Percentiles rank a stretch among this genome's conserved stretches.
Conservation (phyloP, 2,888 invertebrate genomes). For the Cylloceria caligata region DNA sequence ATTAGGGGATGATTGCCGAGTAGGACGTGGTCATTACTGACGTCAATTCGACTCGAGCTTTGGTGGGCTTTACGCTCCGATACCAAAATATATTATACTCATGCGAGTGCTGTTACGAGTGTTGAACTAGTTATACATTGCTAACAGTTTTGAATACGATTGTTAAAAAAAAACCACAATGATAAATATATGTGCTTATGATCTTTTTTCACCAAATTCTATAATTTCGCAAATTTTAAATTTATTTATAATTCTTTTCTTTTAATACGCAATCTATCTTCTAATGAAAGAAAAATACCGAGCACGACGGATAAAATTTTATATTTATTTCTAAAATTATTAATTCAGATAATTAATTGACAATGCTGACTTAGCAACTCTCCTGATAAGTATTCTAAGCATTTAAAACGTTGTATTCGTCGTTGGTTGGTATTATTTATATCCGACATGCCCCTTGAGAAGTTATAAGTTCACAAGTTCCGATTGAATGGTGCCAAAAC, state of each 20-base stretch:
- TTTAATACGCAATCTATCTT: not conserved
- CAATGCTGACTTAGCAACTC: too few relatives aligned
- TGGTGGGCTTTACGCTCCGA: slow-evolving; percentile 58
- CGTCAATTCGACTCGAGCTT: slow-evolving; percentile 71
- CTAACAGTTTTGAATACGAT: not conserved
- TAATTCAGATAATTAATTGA: not conserved
- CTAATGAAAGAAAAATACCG: not conserved
- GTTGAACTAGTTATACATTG: slow-evolving; percentile 1
- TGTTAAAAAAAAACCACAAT: not conserved
- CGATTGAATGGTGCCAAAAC: slow-evolving; percentile 67
- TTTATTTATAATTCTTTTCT: not conserved
- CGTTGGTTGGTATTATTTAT: slow-evolving; percentile 64
- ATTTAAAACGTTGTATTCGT: slow-evolving; percentile 19
- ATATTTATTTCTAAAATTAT: too few relatives aligned
- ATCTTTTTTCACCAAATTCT: not conserved
- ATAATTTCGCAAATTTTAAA: not conserved
- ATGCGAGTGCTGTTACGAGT: slow-evolving; percentile 36
- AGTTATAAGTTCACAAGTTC: slow-evolving; percentile 63
- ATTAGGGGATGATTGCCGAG: slow-evolving; percentile 78
- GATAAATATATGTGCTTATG: not conserved
- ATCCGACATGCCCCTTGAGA: slow-evolving; percentile 67
- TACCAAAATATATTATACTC: slow-evolving; percentile 58
- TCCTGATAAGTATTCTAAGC: too few relatives aligned
- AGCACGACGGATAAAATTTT: too few relatives aligned
- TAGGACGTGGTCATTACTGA: slow-evolving; percentile 78